Conservation (phyloP, 2,797 vertebrate genomes). For the Odontamblyopus rebecca region DNA sequence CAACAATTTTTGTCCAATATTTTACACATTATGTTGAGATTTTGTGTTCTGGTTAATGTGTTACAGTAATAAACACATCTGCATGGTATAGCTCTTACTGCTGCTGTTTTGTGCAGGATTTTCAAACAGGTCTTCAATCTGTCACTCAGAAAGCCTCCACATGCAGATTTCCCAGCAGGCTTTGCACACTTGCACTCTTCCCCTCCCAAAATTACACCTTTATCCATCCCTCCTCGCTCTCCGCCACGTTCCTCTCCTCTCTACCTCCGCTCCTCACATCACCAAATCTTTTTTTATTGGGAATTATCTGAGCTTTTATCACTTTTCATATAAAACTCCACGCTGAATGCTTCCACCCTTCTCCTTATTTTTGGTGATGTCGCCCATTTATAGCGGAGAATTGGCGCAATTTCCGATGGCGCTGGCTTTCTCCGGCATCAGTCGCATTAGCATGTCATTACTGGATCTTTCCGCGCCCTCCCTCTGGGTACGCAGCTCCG, state of each 20-base stretch:
- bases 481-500: conserved; percentile 62
- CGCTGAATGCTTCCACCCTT: conserved; percentile 59
- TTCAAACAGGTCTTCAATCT: conserved; percentile 40
- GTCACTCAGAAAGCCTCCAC: conserved; percentile 37
- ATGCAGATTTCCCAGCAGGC: conserved; percentile 68
- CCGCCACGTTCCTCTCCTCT: conserved; percentile 51
- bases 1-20: background rate
- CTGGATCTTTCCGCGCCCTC: conserved; percentile 65
- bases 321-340: conserved; percentile 73
- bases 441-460: conserved; percentile 82
- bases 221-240: conserved; percentile 49
- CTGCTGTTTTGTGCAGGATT: conserved; percentile 24
- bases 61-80: background rate
- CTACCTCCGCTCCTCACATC: conserved; percentile 59
- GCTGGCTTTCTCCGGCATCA: conserved; percentile 78
- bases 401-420: conserved; percentile 80
- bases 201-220: conserved; percentile 65
- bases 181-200: conserved; percentile 34
- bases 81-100: conserved; percentile 9
- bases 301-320: conserved; percentile 76
- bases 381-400: conserved; percentile 74
- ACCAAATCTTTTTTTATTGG: conserved; percentile 77
- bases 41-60: background rate
- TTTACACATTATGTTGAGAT: background rate
- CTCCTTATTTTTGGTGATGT: conserved; percentile 50